Conservation (phyloP, 2,797 vertebrate species). For the Falco cherrug region DNA sequence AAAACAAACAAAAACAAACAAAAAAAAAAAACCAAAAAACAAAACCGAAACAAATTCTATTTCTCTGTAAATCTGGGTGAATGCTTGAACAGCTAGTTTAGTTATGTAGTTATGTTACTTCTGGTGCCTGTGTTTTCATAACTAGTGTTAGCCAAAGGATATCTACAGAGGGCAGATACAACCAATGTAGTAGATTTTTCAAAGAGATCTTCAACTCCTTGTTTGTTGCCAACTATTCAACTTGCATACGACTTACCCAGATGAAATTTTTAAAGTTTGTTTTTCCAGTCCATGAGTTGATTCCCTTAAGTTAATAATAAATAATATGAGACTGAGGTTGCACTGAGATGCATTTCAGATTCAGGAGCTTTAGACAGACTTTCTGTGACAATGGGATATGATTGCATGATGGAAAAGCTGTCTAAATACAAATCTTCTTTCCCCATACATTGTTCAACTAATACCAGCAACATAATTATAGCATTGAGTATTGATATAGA, state of each 20-base stretch:
- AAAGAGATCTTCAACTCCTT: background rate
- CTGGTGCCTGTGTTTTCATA: background rate
- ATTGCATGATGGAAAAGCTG: background rate
- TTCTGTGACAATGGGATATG: background rate
- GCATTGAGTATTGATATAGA: background rate
- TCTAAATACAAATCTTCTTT: background rate
- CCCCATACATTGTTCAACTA: background rate
- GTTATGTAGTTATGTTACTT: accelerated
- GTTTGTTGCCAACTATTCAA: background rate
- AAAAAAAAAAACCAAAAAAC: too few relatives aligned
- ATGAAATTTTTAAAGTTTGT: background rate
- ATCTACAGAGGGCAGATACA: background rate
- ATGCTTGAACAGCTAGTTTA: background rate
- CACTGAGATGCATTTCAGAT: background rate
- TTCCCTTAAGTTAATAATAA: background rate
- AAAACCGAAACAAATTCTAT: background rate
- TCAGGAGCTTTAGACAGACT: background rate
- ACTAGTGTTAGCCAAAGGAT: background rate
- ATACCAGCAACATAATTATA: background rate
- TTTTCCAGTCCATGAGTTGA: background rate
- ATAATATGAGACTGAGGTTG: background rate
- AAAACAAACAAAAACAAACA: too few relatives aligned
- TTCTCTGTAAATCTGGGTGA: background rate
- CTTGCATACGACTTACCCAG: background rate
- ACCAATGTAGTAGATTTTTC: background rate